These are phyloP conservation scores for Caenorhabditis sp. DNA, from an alignment of 2,888 invertebrate genomes.

Conservation along the genomic window DNA sequence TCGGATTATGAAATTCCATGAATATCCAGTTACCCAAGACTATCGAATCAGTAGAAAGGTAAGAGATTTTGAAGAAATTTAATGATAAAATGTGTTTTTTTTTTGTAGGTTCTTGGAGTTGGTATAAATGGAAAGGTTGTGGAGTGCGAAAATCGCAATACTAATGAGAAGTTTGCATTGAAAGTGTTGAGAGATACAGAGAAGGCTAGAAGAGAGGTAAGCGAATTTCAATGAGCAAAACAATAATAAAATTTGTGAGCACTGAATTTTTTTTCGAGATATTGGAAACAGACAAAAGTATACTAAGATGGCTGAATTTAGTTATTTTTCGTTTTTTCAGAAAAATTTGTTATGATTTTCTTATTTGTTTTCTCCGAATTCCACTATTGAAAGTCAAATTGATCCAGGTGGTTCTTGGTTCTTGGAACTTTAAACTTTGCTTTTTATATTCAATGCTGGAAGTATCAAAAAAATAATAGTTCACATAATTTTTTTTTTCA, in stretches of 20 bases:
- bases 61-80: slow-evolving; percentile 4
- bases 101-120: slow-evolving; percentile 83
- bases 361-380: too few relatives aligned
- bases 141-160: slow-evolving; percentile 84
- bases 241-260: neutral
- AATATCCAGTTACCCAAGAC: slow-evolving; percentile 56
- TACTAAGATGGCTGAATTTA: too few relatives aligned
- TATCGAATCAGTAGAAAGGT: slow-evolving; percentile 56
- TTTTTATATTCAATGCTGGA: too few relatives aligned
- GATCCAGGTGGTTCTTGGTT: too few relatives aligned
- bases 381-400: too few relatives aligned
- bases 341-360: too few relatives aligned
- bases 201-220: slow-evolving; percentile 85
- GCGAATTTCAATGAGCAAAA: slow-evolving; percentile 6
- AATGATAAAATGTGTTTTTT: neutral
- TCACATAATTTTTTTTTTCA: too few relatives aligned
- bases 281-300: neutral
- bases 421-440: too few relatives aligned
- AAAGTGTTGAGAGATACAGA: slow-evolving; percentile 91
- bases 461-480: too few relatives aligned
- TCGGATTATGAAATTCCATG: slow-evolving; percentile 50
- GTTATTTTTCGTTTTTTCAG: too few relatives aligned
- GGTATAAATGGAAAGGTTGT: slow-evolving; percentile 99
- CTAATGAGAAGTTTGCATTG: slow-evolving; percentile 84
- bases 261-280: neutral